These are phyloP conservation scores for Selene dorsalis DNA, from an alignment of 2,797 vertebrate genomes.

Conservation along the genomic window DNA sequence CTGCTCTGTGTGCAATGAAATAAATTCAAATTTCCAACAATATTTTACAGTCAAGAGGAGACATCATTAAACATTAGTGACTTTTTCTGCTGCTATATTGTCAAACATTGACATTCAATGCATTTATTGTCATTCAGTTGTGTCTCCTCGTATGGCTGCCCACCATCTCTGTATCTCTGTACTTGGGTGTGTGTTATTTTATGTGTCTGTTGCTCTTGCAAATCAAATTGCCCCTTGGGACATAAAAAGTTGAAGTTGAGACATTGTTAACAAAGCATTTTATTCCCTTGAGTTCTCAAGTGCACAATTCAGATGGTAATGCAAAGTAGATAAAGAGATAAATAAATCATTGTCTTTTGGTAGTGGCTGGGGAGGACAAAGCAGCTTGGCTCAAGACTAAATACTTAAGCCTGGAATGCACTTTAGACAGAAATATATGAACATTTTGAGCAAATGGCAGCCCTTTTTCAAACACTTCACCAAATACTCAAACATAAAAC, in stretches of 20 bases:
- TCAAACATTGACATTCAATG: not conserved
- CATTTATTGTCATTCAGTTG: too few species aligned
- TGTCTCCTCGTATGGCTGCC: too few species aligned
- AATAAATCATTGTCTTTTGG: not conserved
- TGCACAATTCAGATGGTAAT: conserved; percentile 5
- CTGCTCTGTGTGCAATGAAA: not conserved
- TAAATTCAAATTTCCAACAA: conserved; percentile 8
- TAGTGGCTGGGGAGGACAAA: conserved; percentile 3
- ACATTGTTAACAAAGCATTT: conserved; percentile 31
- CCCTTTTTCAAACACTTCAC: conserved; percentile 41
- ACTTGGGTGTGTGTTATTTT: too few species aligned
- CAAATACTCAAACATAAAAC: conserved; percentile 13
- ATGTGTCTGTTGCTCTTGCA: too few species aligned
- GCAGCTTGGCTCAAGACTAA: conserved; percentile 16
- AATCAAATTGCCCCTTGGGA: too few species aligned
- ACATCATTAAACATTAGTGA: not conserved
- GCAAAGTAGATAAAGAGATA: not conserved
- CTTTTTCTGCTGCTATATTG: not conserved
- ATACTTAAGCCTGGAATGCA: conserved; percentile 9
- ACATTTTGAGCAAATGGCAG: conserved; percentile 35
- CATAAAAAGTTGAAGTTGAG: not conserved
- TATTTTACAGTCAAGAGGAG: conserved; percentile 17
- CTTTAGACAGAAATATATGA: conserved; percentile 14
- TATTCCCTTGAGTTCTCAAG: conserved; percentile 22
- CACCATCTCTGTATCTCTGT: too few species aligned